Conservation (phyloP, 2,113 vertebrate genomes). For the Sturnira hondurensis region DNA sequence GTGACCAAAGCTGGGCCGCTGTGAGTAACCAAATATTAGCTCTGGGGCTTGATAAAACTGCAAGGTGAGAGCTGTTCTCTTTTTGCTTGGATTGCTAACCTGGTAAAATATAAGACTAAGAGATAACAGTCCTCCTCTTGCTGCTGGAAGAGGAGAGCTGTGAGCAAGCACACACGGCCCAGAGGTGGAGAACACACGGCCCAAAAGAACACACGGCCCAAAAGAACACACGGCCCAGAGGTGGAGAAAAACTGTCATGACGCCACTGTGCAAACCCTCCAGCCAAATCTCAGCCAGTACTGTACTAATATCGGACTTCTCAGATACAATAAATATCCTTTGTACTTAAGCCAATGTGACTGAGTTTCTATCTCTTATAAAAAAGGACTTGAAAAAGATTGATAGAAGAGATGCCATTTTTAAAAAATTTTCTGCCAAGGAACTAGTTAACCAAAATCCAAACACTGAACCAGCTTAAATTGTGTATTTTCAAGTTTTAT, state of each 20-base stretch:
- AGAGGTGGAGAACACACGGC: not conserved
- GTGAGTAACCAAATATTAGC: not conserved
- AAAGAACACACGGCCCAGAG: not conserved
- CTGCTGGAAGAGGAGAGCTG: not conserved
- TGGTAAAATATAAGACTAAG: not conserved
- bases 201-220: not conserved
- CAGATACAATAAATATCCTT: not conserved
- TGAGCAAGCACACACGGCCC: not conserved
- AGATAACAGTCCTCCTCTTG: not conserved
- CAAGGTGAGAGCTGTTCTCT: not conserved
- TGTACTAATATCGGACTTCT: not conserved
- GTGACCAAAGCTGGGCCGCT: not conserved
- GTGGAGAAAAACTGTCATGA: not conserved
- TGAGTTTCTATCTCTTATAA: not conserved
- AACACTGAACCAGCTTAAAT: conserved; percentile 5
- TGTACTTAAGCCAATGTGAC: not conserved
- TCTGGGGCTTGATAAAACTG: not conserved
- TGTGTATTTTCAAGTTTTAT: not conserved
- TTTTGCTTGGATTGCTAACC: not conserved
- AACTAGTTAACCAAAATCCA: conserved; percentile 10
- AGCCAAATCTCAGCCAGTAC: not conserved
- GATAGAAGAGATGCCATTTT: not conserved
- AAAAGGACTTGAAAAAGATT: not conserved
- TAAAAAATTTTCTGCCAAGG: not conserved
- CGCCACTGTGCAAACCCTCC: not conserved